A percentile compares a stretch with the other conserved stretches of the same genome.
Evolutionary conservation across 2,888 invertebrate species (phyloP).

Genomic region (Rhamphomyia laevipes): DNA sequence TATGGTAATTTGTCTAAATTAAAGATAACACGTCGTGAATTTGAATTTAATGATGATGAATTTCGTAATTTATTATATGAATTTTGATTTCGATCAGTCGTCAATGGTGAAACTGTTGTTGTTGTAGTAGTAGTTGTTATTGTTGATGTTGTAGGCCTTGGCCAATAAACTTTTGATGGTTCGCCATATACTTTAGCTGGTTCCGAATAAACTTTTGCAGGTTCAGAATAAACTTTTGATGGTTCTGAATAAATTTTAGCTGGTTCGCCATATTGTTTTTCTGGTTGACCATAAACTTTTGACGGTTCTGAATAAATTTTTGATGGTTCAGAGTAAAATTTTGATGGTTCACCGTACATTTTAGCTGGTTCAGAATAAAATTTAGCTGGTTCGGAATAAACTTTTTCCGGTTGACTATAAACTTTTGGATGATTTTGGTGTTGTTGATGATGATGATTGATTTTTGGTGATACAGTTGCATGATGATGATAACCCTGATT

Average conservation of each 20-base stretch:
- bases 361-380: constrained; percentile 41
- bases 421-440: constrained; percentile 43
- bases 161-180: constrained; percentile 43
- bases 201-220: constrained; percentile 44
- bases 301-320: constrained; percentile 48
- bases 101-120: constrained; percentile 11
- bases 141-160: constrained; percentile 23
- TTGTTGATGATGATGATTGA: constrained; percentile 12
- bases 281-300: constrained; percentile 42
- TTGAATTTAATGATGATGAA: constrained; percentile 13
- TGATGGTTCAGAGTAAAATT: constrained; percentile 47
- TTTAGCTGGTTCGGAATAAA: constrained; percentile 43
- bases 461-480: not conserved
- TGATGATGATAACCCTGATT: not conserved
- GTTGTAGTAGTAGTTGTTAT: constrained; percentile 16
- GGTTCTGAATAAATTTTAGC: constrained; percentile 46
- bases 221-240: constrained; percentile 46
- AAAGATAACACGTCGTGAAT: constrained; percentile 31
- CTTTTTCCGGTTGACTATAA: constrained; percentile 42
- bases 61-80: not conserved
- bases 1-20: constrained; percentile 37
- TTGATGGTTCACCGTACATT: constrained; percentile 40
- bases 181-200: constrained; percentile 45
- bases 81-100: constrained; percentile 1
- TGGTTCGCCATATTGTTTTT: constrained; percentile 41